Conservation (phyloP, 2,888 invertebrate species). For the Pycnomerus fuliginosus region DNA sequence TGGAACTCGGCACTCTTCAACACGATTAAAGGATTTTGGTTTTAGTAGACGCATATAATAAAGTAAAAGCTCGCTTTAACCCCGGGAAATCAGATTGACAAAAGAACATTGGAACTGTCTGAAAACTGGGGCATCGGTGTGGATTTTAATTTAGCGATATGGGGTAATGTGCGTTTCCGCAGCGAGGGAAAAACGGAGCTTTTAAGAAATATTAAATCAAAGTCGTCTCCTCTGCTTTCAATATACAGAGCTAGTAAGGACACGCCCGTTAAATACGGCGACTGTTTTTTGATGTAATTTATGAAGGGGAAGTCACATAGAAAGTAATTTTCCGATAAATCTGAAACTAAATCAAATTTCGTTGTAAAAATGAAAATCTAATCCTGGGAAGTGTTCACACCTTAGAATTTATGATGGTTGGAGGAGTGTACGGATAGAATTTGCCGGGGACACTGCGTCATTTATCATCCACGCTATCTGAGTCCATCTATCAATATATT, state of each 20-base stretch:
- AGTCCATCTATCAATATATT: slow-evolving; percentile 41
- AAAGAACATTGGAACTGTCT: too few relatives aligned
- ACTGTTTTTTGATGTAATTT: slow-evolving; percentile 31
- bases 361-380: slow-evolving; percentile 40
- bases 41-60: too few relatives aligned
- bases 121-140: too few relatives aligned
- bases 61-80: too few relatives aligned
- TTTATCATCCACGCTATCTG: slow-evolving; percentile 38
- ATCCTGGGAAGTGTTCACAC: slow-evolving; percentile 38
- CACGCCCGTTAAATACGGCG: slow-evolving; percentile 13
- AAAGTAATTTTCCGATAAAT: slow-evolving; percentile 29
- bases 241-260: slow-evolving; percentile 5
- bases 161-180: too few relatives aligned
- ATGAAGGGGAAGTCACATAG: slow-evolving; percentile 29
- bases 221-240: slow-evolving; percentile 2
- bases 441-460: slow-evolving; percentile 35
- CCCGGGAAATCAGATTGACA: too few relatives aligned
- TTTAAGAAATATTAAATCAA: slow-evolving; percentile 12
- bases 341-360: slow-evolving; percentile 38
- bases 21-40: too few relatives aligned
- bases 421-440: slow-evolving; percentile 34
- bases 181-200: too few relatives aligned
- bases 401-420: slow-evolving; percentile 39
- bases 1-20: too few relatives aligned
- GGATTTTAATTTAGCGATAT: too few relatives aligned